Evolutionary conservation across 53 echinoderm and acorn worm species (phyloP), one percentile per base, ranked within the genome.

Genomic region (Hippasteria phrygiana): DNA sequence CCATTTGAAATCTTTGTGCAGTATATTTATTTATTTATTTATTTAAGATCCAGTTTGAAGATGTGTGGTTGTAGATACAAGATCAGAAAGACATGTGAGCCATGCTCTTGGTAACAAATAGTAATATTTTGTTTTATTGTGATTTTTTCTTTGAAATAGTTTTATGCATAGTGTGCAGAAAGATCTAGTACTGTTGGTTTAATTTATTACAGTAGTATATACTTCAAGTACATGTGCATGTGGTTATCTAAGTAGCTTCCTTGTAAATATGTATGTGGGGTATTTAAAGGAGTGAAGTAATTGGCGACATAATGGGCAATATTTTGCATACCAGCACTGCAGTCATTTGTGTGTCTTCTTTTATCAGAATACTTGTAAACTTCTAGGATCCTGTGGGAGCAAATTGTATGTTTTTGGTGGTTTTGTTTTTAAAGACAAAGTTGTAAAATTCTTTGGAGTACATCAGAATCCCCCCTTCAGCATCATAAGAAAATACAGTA

Each of bases 151-250:
- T 17, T 20, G 18, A 34, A 72, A 39, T 17, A 42, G 42, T 17
- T 72, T 38, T 72, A 11, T 8, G 10, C 39, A 38, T 20, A 39
- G 5, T 40, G 72, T 72, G 36, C 72, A 72, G 40, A 12, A 38
- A 72, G 72, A 7, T 41, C 72, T 24, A 72, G 72, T 72, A 72
- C 72, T 72, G 56, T 56, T 56, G n/a, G 26, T 18, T 8, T 59
- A 22, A 59, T 59, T 59, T 59, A 59, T 59, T 59, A 59, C 18
- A 13, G 18, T 59, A 18, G 59, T 59, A 24, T 22, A 0, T 0
- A 8, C 7, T 3, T 24, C n/a, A n/a, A n/a, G n/a, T n/a, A n/a
- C n/a, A 59, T 17, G 26, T 59, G 26, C 16, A 59, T 59, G 59
- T 26, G 26, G 59, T 59, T 59, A n/a, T 59, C 26, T n/a, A 1